Evolutionary conservation across 2,888 invertebrate genomes (phyloP).

Genomic region (Calameuta idolon): DNA sequence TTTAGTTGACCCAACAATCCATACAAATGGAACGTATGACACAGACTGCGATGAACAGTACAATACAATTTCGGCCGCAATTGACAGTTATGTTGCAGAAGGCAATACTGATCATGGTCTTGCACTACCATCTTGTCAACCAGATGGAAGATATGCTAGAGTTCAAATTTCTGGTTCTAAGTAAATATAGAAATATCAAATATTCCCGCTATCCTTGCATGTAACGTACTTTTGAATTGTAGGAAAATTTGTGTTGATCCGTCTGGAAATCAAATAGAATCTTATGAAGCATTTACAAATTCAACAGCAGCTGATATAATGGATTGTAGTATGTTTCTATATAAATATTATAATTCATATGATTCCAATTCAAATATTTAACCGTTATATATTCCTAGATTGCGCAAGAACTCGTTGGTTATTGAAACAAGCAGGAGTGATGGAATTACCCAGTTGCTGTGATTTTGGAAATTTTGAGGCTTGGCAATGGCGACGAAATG

Average conservation of each 20-base stretch:
- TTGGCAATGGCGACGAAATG: constrained; percentile 73
- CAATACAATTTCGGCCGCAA: constrained; percentile 49
- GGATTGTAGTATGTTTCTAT: constrained; percentile 73
- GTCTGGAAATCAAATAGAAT: constrained; percentile 69
- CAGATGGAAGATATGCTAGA: constrained; percentile 69
- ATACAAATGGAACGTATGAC: constrained; percentile 60
- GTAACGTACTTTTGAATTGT: constrained; percentile 39
- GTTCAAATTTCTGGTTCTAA: constrained; percentile 63
- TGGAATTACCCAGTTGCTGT: constrained; percentile 72
- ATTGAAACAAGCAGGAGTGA: constrained; percentile 62
- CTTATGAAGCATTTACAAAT: constrained; percentile 67
- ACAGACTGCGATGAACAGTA: constrained; percentile 65
- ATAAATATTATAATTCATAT: constrained; percentile 14
- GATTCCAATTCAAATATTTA: background rate
- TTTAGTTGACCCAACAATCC: constrained; percentile 62
- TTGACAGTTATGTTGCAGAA: constrained; percentile 41
- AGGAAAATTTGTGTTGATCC: constrained; percentile 74
- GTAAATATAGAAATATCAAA: constrained; percentile 48
- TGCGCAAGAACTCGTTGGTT: constrained; percentile 72
- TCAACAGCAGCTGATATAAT: constrained; percentile 67
- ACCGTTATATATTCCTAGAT: constrained; percentile 66
- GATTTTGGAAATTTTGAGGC: constrained; percentile 74
- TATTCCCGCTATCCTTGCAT: background rate
- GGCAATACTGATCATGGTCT: constrained; percentile 52
- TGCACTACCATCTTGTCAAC: constrained; percentile 67